phyloP scores from a whole-genome alignment of 1,140 invertebrate species.

The Drosophila ercepeae region DNA sequence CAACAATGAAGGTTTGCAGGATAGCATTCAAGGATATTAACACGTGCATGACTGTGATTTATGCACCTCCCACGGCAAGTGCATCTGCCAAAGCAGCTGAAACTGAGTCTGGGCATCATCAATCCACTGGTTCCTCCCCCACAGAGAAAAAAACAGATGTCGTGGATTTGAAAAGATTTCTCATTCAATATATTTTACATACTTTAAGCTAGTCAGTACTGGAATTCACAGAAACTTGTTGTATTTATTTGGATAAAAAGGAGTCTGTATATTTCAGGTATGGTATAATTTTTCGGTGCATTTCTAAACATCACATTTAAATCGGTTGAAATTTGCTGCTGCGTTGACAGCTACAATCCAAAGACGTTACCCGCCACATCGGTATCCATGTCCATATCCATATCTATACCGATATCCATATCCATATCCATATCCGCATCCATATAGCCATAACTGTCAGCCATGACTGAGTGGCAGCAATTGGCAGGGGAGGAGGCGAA shows the following conservation, averaged over 20 bases:
- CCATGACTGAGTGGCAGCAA: conserved; percentile 59
- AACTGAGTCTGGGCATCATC: conserved; percentile 31
- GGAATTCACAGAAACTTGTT: neutral
- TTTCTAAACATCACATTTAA: conserved; percentile 48
- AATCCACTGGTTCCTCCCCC: conserved; percentile 12
- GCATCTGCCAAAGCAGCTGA: conserved; percentile 11
- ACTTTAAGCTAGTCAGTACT: neutral
- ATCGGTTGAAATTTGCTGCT: conserved; percentile 59
- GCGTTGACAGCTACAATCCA: conserved; percentile 69
- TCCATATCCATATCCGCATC: conserved; percentile 50
- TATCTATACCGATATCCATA: conserved; percentile 38
- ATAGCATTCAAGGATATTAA: conserved; percentile 45
- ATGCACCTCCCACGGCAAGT: conserved; percentile 42
- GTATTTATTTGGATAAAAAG: neutral
- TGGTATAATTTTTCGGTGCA: neutral
- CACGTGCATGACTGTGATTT: conserved; percentile 59
- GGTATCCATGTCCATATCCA: conserved; percentile 20
- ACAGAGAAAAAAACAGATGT: neutral
- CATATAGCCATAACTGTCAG: conserved; percentile 62
- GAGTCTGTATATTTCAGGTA: neutral
- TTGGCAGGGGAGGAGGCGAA: conserved; percentile 30
- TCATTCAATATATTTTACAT: neutral
- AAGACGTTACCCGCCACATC: conserved; percentile 59
- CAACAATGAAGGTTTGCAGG: conserved; percentile 26
- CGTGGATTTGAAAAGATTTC: neutral